Percentiles rank a stretch among this genome's conserved stretches.
Conservation (phyloP, 2,113 vertebrate species). For the Mirounga angustirostris region DNA sequence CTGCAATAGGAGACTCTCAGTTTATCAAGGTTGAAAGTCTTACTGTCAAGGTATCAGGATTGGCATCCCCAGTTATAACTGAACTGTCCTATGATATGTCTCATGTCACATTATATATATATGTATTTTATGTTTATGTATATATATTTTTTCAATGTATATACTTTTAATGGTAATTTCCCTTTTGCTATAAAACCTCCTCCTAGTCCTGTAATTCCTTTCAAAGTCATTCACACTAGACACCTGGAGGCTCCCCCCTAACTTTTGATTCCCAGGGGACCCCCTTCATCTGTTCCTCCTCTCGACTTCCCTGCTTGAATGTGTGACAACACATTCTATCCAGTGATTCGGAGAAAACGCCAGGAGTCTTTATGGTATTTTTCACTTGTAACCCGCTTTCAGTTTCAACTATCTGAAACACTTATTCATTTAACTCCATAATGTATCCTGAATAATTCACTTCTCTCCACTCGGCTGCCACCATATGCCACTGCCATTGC, state of each 20-base stretch:
- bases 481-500: neutral
- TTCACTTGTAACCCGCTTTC: neutral
- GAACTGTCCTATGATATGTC: neutral
- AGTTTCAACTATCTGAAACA: neutral
- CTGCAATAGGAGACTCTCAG: neutral
- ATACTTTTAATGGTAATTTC: neutral
- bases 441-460: neutral
- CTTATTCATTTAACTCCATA: neutral
- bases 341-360: neutral
- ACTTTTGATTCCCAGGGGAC: neutral
- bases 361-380: neutral
- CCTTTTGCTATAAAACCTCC: neutral
- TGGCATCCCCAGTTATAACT: neutral
- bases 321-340: neutral
- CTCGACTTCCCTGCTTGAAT: neutral
- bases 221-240: neutral
- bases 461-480: neutral
- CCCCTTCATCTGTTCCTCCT: neutral
- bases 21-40: conserved; percentile 21
- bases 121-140: neutral
- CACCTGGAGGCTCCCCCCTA: neutral
- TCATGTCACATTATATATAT: neutral
- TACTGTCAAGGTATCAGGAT: conserved; percentile 12
- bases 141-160: neutral
- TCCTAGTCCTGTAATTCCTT: neutral